phyloP scores from a whole-genome alignment of 2,797 vertebrate genomes.

The Bradypodion ventrale region DNA sequence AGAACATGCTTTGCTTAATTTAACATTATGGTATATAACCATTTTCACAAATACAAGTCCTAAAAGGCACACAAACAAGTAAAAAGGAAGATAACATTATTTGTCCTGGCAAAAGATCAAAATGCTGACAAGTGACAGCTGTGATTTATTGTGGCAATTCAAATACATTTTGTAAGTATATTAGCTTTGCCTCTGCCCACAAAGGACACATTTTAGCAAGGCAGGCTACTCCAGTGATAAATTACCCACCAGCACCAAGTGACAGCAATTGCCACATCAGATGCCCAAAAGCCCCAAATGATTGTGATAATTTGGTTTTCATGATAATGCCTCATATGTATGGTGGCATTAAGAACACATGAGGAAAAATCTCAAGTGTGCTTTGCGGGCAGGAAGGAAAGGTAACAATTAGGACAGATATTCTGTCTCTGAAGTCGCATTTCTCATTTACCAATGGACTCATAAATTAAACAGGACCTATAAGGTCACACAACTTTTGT shows the following conservation, averaged over 20 bases:
- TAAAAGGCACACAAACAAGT: constrained; percentile 50
- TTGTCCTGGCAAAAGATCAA: constrained; percentile 76
- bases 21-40: constrained; percentile 60
- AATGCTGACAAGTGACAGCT: constrained; percentile 73
- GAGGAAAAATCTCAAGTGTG: constrained; percentile 57
- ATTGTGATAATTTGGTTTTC: constrained; percentile 66
- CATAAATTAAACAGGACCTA: constrained; percentile 20
- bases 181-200: constrained; percentile 77
- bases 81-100: constrained; percentile 70
- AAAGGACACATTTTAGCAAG: constrained; percentile 70
- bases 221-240: constrained; percentile 69
- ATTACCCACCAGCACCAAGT: constrained; percentile 69
- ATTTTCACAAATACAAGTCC: constrained; percentile 71
- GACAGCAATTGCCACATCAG: constrained; percentile 74
- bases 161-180: constrained; percentile 76
- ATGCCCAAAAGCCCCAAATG: constrained; percentile 69
- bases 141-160: constrained; percentile 84
- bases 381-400: constrained; percentile 17
- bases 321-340: constrained; percentile 56
- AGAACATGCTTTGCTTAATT: constrained; percentile 43
- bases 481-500: background rate
- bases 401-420: constrained; percentile 24
- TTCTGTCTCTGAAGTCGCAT: constrained; percentile 23
- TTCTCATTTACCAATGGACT: constrained; percentile 34
- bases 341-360: constrained; percentile 43